These are phyloP conservation scores for Ryuthela nishihirai DNA, from an alignment of 2,888 invertebrate species.

Conservation along the genomic window DNA sequence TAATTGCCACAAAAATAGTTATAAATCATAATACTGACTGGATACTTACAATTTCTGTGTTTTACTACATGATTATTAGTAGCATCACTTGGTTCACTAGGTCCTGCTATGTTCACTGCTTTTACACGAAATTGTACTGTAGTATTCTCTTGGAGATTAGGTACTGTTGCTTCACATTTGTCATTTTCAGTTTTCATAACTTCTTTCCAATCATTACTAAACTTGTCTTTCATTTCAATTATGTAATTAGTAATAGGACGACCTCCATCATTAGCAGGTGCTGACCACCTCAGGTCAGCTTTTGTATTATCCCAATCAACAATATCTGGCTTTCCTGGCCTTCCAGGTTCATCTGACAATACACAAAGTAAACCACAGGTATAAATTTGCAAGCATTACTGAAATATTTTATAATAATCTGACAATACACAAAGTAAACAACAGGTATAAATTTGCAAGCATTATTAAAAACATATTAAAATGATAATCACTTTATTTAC, in stretches of 20 bases:
- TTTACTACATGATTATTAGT: conserved; percentile 93
- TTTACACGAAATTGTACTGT: conserved; percentile 82
- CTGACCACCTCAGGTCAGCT: conserved; percentile 55
- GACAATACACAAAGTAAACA: no score
- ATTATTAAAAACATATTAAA: no score
- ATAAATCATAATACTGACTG: no score
- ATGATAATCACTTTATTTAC: no score
- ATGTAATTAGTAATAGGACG: conserved; percentile 55
- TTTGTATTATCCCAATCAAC: conserved; percentile 56
- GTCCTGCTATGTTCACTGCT: conserved; percentile 86
- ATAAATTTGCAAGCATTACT: no score
- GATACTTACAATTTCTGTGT: conserved; percentile 81
- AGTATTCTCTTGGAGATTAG: conserved; percentile 80
- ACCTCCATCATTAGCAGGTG: conserved; percentile 57
- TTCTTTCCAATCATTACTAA: conserved; percentile 63
- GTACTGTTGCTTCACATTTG: conserved; percentile 71
- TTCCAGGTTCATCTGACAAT: conserved; percentile 45
- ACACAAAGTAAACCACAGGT: neutral
- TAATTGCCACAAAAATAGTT: no score
- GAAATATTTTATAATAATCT: no score
- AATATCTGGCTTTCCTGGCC: conserved; percentile 54
- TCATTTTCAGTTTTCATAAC: conserved; percentile 66
- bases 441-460: no score
- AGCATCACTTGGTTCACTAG: conserved; percentile 78
- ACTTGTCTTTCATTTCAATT: conserved; percentile 49